phyloP scores from a whole-genome alignment of 2,797 vertebrate species.

The Eidolon dupreanum region DNA sequence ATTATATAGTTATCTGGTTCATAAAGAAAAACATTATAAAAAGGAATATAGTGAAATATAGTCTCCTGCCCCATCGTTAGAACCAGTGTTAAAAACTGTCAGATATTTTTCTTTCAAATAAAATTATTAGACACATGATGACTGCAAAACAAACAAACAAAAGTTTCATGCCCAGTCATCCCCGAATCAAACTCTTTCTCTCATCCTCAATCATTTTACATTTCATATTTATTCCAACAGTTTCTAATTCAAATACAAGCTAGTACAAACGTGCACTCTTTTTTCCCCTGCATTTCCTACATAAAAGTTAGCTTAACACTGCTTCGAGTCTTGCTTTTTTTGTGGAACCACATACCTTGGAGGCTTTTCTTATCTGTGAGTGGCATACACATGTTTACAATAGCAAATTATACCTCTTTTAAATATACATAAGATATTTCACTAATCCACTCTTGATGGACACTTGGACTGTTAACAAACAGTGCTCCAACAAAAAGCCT shows the following conservation, averaged over 20 bases:
- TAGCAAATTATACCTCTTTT: neutral
- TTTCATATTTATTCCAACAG: neutral
- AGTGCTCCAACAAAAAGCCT: neutral
- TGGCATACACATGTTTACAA: neutral
- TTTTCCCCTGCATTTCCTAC: neutral
- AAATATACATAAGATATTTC: neutral
- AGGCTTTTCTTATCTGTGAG: neutral
- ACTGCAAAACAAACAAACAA: neutral
- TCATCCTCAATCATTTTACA: neutral
- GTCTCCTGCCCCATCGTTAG: neutral
- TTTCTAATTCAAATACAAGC: neutral
- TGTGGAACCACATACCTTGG: neutral
- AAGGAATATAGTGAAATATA: neutral
- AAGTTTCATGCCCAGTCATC: neutral
- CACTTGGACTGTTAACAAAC: neutral
- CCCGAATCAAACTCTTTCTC: neutral
- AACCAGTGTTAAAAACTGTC: slow-evolving; percentile 26
- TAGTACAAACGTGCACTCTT: neutral
- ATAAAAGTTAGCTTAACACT: neutral
- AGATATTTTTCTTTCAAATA: slow-evolving; percentile 51
- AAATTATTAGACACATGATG: slow-evolving; percentile 50
- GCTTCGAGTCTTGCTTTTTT: neutral
- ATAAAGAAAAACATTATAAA: neutral
- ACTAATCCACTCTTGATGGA: neutral
- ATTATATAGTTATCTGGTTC: neutral